A percentile compares a stretch with the other conserved stretches of the same genome.
phyloP scores from a whole-genome alignment of 2,888 invertebrate genomes.

The Drosophila mercatorum region DNA sequence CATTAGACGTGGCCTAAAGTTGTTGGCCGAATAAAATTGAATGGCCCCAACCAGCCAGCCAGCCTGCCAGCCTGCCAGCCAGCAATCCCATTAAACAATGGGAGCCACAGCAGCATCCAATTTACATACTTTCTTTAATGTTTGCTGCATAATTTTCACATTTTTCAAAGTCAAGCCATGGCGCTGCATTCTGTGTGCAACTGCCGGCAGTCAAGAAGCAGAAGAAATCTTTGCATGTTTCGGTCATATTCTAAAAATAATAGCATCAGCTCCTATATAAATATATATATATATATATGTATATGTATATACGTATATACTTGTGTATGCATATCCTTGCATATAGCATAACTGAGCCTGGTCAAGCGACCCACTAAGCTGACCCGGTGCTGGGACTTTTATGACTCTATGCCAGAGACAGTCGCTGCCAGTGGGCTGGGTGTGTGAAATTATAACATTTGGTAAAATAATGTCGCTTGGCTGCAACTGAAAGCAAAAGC shows the following conservation, averaged over 20 bases:
- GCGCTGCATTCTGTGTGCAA: conserved; percentile 60
- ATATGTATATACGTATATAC: background rate
- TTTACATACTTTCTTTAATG: conserved; percentile 79
- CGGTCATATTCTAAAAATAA: conserved; percentile 81
- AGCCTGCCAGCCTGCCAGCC: background rate
- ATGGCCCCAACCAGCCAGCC: conserved; percentile 24
- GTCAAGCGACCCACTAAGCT: conserved; percentile 73
- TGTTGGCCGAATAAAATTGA: conserved; percentile 61
- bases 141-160: conserved; percentile 84
- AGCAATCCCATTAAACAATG: background rate
- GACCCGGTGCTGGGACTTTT: conserved; percentile 71
- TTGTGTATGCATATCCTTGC: background rate
- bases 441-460: conserved; percentile 71
- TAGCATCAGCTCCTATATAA: conserved; percentile 46
- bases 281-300: background rate
- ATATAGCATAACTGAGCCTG: conserved; percentile 36
- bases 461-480: conserved; percentile 64
- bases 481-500: conserved; percentile 72
- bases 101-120: conserved; percentile 59
- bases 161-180: conserved; percentile 83
- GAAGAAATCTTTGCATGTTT: conserved; percentile 78
- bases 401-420: conserved; percentile 65
- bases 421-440: conserved; percentile 15
- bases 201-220: conserved; percentile 47
- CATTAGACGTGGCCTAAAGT: conserved; percentile 68